These are phyloP conservation scores for Polydrusus cervinus DNA, from an alignment of 2,888 invertebrate species.

Conservation along the genomic window DNA sequence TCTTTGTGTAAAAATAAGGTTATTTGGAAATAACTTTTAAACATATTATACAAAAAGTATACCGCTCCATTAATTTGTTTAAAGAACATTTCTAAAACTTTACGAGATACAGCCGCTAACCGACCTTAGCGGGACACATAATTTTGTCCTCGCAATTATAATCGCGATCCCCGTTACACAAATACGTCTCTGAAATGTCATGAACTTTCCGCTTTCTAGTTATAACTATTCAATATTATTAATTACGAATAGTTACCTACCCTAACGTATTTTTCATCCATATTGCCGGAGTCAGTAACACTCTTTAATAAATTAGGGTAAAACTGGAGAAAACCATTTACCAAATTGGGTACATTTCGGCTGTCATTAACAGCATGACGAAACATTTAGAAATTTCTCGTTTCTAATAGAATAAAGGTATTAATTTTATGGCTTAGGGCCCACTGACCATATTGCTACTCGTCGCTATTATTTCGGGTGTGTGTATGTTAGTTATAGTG, in stretches of 20 bases:
- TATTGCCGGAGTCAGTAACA: constrained; percentile 34
- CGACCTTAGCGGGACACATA: too few relatives aligned
- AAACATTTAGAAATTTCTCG: constrained; percentile 50
- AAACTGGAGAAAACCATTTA: constrained; percentile 39
- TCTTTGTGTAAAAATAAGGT: too few relatives aligned
- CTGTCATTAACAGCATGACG: constrained; percentile 52
- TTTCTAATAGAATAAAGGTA: constrained; percentile 53
- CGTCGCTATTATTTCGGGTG: constrained; percentile 20
- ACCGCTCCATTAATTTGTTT: too few relatives aligned
- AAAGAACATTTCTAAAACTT: too few relatives aligned
- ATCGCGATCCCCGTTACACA: too few relatives aligned
- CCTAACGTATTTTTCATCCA: constrained; percentile 29
- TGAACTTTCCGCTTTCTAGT: too few relatives aligned
- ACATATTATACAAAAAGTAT: too few relatives aligned
- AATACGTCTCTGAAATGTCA: too few relatives aligned
- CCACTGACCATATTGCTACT: constrained; percentile 33
- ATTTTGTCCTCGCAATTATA: too few relatives aligned
- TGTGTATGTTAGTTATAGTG: constrained; percentile 37
- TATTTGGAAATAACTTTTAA: too few relatives aligned
- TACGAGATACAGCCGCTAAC: too few relatives aligned
- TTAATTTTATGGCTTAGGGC: constrained; percentile 50
- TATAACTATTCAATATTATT: background rate
- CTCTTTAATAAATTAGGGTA: constrained; percentile 42
- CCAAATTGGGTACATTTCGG: constrained; percentile 48
- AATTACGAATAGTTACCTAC: constrained; percentile 9